Conservation (phyloP, 1,140 invertebrate species). For the Triops longicaudatus region DNA sequence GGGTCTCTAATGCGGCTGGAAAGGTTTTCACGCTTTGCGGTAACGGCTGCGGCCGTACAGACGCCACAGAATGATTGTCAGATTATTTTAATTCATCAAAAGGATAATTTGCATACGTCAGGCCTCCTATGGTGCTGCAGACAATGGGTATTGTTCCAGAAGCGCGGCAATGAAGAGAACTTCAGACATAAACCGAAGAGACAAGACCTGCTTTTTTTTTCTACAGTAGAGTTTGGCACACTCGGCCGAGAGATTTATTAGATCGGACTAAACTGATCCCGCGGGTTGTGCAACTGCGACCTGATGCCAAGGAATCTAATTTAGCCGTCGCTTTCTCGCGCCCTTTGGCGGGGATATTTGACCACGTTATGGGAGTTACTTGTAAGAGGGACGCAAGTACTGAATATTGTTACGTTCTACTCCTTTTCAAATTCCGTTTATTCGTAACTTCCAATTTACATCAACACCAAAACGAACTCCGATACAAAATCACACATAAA, state of each 20-base stretch:
- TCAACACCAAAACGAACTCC: no score
- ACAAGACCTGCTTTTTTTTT: not conserved
- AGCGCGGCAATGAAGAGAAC: conserved; percentile 9
- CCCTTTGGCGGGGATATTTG: not conserved
- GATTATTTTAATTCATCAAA: conserved; percentile 13
- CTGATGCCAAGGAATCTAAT: not conserved
- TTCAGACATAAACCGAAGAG: not conserved
- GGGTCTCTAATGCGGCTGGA: conserved; percentile 1
- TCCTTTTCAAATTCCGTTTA: no score
- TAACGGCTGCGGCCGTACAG: not conserved
- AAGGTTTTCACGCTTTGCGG: conserved; percentile 14
- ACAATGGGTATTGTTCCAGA: conserved; percentile 15
- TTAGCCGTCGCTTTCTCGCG: not conserved
- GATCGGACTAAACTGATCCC: not conserved
- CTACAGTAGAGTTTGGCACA: not conserved
- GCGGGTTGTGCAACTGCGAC: not conserved
- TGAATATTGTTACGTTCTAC: no score
- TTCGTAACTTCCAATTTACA: no score
- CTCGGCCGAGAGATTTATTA: not conserved
- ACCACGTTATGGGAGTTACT: no score
- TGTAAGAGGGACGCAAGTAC: no score
- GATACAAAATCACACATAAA: no score
- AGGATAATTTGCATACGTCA: conserved; percentile 12
- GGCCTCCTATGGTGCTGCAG: conserved; percentile 4
- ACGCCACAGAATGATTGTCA: not conserved